Conservation (phyloP, 2,888 invertebrate species). For the Zeuzera pyrina region DNA sequence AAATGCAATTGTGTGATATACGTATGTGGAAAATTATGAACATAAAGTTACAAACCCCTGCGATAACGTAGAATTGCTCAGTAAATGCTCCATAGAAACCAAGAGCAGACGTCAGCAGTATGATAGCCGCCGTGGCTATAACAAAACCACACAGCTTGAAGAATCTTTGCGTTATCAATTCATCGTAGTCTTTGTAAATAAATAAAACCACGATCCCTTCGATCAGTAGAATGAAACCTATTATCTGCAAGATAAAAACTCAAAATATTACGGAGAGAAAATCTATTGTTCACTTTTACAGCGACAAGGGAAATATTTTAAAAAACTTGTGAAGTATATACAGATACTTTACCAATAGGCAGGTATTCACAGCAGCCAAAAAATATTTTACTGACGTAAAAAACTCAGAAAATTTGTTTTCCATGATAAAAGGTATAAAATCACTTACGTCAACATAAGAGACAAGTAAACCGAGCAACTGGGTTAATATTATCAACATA, state of each 20-base stretch:
- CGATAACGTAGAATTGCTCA: constrained; percentile 86
- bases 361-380: too few species aligned
- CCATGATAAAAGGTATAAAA: too few species aligned
- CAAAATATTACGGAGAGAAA: too few species aligned
- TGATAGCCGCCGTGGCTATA: constrained; percentile 78
- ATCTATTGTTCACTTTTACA: too few species aligned
- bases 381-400: too few species aligned
- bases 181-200: constrained; percentile 73
- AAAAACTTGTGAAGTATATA: too few species aligned
- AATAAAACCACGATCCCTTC: constrained; percentile 77
- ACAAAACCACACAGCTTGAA: constrained; percentile 78
- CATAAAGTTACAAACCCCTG: constrained; percentile 71
- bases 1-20: not conserved
- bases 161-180: constrained; percentile 75
- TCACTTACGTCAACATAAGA: too few species aligned
- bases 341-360: too few species aligned
- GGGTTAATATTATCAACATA: too few species aligned
- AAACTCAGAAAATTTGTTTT: too few species aligned
- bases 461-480: too few species aligned
- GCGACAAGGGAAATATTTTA: too few species aligned
- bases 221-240: constrained; percentile 81
- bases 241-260: constrained; percentile 71
- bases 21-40: not conserved
- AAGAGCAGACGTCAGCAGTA: constrained; percentile 82
- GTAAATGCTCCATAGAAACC: constrained; percentile 91